Evolutionary conservation across 2,113 vertebrate genomes (phyloP).

Genomic region (Procavia capensis): DNA sequence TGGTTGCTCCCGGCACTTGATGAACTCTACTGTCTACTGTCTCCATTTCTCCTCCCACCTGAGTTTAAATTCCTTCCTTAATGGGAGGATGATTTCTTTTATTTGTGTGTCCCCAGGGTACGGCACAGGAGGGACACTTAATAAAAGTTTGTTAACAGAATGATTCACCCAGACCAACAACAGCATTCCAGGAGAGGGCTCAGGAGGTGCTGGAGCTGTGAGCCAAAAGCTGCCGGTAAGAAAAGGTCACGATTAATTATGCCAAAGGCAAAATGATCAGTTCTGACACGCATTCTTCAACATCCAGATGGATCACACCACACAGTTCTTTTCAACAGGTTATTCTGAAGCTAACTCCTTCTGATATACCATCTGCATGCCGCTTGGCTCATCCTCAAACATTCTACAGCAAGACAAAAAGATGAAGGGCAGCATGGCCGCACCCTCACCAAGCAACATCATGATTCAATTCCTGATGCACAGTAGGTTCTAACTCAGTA

Average conservation of each 20-base stretch:
- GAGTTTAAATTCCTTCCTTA: neutral
- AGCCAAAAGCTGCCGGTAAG: neutral
- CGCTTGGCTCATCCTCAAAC: neutral
- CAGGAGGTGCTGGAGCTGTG: neutral
- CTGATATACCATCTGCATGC: neutral
- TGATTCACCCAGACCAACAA: neutral
- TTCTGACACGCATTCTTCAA: constrained; percentile 3
- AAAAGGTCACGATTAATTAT: constrained; percentile 57
- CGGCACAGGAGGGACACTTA: neutral
- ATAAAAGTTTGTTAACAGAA: constrained; percentile 37
- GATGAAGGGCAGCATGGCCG: neutral
- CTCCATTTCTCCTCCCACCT: neutral
- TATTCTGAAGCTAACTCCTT: constrained; percentile 16
- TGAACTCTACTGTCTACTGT: neutral
- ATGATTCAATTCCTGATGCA: neutral
- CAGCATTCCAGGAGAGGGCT: neutral
- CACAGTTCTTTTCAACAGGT: neutral
- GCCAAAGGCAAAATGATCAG: constrained; percentile 13
- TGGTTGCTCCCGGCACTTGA: neutral
- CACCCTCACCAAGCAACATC: neutral
- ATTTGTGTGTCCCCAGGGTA: constrained; percentile 5
- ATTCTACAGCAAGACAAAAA: neutral
- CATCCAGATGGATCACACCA: neutral
- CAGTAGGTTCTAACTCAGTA: neutral
- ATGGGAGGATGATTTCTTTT: constrained; percentile 1